These are phyloP conservation scores for Indicator maculatus DNA, from an alignment of 2,113 vertebrate genomes.

Conservation along the genomic window DNA sequence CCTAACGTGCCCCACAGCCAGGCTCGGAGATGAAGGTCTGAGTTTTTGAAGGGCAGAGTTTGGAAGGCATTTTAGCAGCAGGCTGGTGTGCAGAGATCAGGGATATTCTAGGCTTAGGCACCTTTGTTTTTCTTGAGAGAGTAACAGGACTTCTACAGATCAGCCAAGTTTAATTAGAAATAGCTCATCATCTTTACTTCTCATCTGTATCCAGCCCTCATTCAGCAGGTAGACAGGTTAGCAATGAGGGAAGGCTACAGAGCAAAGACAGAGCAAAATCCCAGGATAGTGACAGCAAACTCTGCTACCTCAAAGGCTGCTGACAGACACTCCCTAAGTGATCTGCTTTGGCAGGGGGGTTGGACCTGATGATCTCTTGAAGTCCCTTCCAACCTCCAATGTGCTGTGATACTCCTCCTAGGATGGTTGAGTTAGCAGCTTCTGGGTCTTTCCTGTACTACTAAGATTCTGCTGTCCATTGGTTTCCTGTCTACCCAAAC, in stretches of 20 bases:
- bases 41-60: not conserved
- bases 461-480: not conserved
- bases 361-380: too few relatives aligned
- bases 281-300: not conserved
- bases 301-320: not conserved
- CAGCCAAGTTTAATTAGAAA: not conserved
- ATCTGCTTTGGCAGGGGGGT: too few relatives aligned
- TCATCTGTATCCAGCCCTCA: not conserved
- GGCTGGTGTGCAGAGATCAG: not conserved
- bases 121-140: not conserved
- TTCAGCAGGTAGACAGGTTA: not conserved
- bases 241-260: not conserved
- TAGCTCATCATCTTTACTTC: not conserved
- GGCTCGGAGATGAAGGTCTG: not conserved
- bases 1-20: not conserved
- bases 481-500: not conserved
- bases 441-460: fast-evolving
- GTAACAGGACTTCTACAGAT: not conserved
- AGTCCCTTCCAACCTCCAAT: too few relatives aligned
- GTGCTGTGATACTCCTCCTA: too few relatives aligned
- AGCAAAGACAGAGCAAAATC: not conserved
- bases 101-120: not conserved
- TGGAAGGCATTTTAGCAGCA: not conserved
- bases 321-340: not conserved
- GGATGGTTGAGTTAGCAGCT: not conserved